phyloP scores from a whole-genome alignment of 1,140 invertebrate genomes.

The Drosophila busckii region DNA sequence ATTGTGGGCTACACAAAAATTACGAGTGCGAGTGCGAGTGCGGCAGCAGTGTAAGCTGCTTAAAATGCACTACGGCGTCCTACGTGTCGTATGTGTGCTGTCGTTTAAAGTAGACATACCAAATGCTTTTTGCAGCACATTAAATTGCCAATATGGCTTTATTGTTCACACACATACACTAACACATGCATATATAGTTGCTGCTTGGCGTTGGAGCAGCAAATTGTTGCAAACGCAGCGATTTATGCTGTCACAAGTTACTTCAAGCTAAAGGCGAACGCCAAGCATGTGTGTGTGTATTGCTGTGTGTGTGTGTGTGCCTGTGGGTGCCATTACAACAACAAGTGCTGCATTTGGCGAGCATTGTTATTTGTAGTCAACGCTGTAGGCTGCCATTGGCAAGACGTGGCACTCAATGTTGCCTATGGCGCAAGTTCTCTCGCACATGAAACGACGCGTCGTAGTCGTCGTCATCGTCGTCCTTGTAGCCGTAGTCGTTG shows the following conservation, averaged over 20 bases:
- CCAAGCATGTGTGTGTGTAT: not conserved
- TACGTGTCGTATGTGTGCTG: slow-evolving; percentile 57
- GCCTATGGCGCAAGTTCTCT: slow-evolving; percentile 67
- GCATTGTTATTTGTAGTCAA: slow-evolving; percentile 31
- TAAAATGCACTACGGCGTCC: slow-evolving; percentile 51
- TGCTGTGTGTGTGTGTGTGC: slow-evolving; percentile 42
- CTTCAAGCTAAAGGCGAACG: no score
- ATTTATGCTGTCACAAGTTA: slow-evolving; percentile 70
- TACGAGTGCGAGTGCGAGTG: slow-evolving; percentile 13
- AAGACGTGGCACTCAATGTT: slow-evolving; percentile 72
- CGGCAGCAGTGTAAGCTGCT: slow-evolving; percentile 36
- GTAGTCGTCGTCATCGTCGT: slow-evolving; percentile 1
- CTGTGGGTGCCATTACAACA: slow-evolving; percentile 60
- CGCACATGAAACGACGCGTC: slow-evolving; percentile 34
- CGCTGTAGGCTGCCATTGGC: slow-evolving; percentile 44
- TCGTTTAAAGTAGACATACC: slow-evolving; percentile 29
- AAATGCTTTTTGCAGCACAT: slow-evolving; percentile 69
- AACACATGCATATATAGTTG: not conserved
- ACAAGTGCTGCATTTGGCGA: slow-evolving; percentile 6
- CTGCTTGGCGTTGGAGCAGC: no score
- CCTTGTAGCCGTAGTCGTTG: slow-evolving; percentile 13
- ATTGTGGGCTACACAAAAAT: slow-evolving; percentile 26
- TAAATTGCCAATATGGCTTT: slow-evolving; percentile 72
- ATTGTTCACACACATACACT: slow-evolving; percentile 35
- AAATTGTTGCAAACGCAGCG: slow-evolving; percentile 37